phyloP scores from a whole-genome alignment of 2,888 invertebrate genomes.

The Oasisia sp. region DNA sequence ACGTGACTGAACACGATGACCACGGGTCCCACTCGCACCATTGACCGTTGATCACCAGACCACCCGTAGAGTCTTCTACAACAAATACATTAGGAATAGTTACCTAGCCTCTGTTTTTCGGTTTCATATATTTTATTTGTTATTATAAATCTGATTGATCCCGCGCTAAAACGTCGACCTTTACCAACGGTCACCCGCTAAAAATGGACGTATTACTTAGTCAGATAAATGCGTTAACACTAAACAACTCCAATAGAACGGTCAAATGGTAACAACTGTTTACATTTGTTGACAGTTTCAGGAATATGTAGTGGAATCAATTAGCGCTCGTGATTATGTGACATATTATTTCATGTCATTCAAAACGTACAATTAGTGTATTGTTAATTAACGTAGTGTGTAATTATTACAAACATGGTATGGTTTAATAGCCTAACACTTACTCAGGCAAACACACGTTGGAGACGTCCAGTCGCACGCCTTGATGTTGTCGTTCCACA shows the following conservation, averaged over 20 bases:
- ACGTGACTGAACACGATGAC: not conserved
- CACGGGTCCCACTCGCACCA: conserved; percentile 4
- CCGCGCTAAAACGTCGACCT: too few species aligned
- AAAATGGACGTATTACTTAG: too few species aligned
- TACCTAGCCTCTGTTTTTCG: not conserved
- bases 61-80: not conserved
- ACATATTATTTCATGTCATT: not conserved
- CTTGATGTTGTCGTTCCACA: not conserved
- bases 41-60: not conserved
- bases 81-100: not conserved
- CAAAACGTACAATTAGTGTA: not conserved
- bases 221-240: too few species aligned
- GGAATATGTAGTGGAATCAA: not conserved
- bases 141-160: not conserved
- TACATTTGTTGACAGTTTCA: too few species aligned
- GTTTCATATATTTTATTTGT: not conserved
- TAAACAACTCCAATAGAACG: too few species aligned
- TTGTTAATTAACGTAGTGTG: not conserved
- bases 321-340: not conserved
- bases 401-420: not conserved
- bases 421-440: not conserved
- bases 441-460: not conserved
- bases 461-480: not conserved
- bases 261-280: too few species aligned
- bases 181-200: too few species aligned